Base-by-base conservation (phyloP, 2,888 invertebrate genomes). In the Drosophila formosana region DNA sequence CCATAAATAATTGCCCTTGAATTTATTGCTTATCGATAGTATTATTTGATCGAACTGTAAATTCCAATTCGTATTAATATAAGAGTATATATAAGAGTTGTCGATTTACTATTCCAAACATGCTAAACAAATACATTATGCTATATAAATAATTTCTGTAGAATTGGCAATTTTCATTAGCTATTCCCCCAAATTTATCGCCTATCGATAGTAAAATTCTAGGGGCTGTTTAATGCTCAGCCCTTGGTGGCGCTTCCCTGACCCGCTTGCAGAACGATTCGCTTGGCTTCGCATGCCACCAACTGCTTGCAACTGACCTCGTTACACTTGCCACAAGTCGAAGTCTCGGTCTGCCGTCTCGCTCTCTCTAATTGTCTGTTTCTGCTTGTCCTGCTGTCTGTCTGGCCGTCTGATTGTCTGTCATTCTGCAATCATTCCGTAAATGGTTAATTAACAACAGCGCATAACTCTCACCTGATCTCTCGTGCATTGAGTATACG, bases 381-480 rank as follows among this genome's bases (percentile, higher is more conserved):
- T 26, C 11, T 9, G 32, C 8, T 23, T 34, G 34, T n/a, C 23
- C 39, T 34, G 39, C 39, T 55, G 11, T 51, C 32, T 58, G 52
- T 69, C 28, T 60, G 28, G 30, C 53, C 32, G 37, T 43, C 34
- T 34, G 26, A n/a, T 37, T 50, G 37, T 53, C 51, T 49, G 65
- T 41, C 32, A 52, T 26, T 65, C 43, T 51, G 77, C 86, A 86
- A 82, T 87, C 84, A 80, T 81, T 70, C 83, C 83, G 71, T 88
- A 83, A 83, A 83, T 83, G 83, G 83, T 78, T 83, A 83, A 83
- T 83, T 83, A 88, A 88, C 87, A 83, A 75, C 78, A 82, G 52
- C 83, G 89, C 83, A 88, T 84, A 84, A 84, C 83, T 84, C 83
- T 84, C 83, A 84, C 83, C 83, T 84, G 87, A 68, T 66, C n/a